Conservation (phyloP, 2,113 vertebrate species). For the Ochotona curzoniae region DNA sequence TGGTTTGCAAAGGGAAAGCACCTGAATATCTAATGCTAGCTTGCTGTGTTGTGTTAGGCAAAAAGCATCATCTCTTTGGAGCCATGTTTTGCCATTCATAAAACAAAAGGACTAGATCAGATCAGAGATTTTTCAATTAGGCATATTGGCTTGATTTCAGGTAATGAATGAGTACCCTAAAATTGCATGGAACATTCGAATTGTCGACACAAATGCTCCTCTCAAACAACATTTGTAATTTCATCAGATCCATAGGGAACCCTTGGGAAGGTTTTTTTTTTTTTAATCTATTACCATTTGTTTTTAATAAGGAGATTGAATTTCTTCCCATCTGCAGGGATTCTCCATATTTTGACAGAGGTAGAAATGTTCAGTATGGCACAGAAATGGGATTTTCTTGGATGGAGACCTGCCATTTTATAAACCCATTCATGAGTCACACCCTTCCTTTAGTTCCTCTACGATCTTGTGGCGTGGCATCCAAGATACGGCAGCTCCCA, state of each 20-base stretch:
- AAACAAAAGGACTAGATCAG: constrained; percentile 6
- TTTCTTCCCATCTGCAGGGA: background rate
- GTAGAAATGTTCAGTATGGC: background rate
- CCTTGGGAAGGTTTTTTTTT: background rate
- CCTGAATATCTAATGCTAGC: background rate
- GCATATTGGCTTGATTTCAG: background rate
- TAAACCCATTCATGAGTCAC: background rate
- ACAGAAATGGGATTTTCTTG: background rate
- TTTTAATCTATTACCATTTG: background rate
- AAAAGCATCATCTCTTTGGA: background rate
- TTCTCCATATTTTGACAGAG: background rate
- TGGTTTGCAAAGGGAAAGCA: background rate
- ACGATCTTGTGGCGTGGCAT: background rate
- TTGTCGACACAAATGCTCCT: background rate
- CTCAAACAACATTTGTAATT: background rate
- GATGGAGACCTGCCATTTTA: background rate
- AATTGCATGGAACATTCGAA: background rate
- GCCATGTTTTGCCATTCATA: constrained; percentile 16
- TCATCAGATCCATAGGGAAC: background rate
- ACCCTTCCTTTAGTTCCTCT: background rate
- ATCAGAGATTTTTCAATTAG: background rate
- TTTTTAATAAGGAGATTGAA: background rate
- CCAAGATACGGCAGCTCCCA: background rate
- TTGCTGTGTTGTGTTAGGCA: background rate
- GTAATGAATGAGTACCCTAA: background rate